A percentile compares a stretch with the other conserved stretches of the same genome.
These are phyloP conservation scores for Timandra comae DNA, from an alignment of 2,888 invertebrate species.

Conservation along the genomic window DNA sequence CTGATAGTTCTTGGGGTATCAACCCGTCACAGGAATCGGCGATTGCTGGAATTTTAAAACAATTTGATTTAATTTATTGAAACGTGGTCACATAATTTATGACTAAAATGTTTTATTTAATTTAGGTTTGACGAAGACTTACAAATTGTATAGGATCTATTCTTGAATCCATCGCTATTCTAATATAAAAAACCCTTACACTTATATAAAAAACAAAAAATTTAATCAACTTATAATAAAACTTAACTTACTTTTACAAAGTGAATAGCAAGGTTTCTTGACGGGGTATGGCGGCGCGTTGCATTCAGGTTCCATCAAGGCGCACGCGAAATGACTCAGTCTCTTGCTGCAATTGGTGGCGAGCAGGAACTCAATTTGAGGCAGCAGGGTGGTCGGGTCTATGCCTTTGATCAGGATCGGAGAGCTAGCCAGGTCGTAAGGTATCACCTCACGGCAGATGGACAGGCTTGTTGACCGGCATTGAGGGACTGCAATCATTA, in stretches of 20 bases:
- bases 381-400: constrained; percentile 57
- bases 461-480: constrained; percentile 71
- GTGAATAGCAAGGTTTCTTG: constrained; percentile 79
- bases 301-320: constrained; percentile 81
- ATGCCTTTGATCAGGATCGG: constrained; percentile 53
- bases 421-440: constrained; percentile 79
- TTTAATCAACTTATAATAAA: too few species aligned
- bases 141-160: too few species aligned
- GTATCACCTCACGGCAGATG: constrained; percentile 80
- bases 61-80: too few species aligned
- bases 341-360: constrained; percentile 80
- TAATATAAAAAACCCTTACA: too few species aligned
- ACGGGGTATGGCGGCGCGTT: constrained; percentile 74
- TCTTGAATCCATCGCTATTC: too few species aligned
- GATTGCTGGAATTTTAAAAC: constrained; percentile 65
- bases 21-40: constrained; percentile 78
- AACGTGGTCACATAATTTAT: too few species aligned
- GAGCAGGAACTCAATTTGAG: constrained; percentile 77
- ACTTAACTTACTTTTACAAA: constrained; percentile 76
- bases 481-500: constrained; percentile 50
- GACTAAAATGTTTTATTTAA: too few species aligned
- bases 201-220: too few species aligned
- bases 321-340: constrained; percentile 78
- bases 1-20: constrained; percentile 73
- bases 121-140: too few species aligned